Evolutionary conservation across 2,888 invertebrate species (phyloP).

Genomic region (Vannuccia rotundouncinata): DNA sequence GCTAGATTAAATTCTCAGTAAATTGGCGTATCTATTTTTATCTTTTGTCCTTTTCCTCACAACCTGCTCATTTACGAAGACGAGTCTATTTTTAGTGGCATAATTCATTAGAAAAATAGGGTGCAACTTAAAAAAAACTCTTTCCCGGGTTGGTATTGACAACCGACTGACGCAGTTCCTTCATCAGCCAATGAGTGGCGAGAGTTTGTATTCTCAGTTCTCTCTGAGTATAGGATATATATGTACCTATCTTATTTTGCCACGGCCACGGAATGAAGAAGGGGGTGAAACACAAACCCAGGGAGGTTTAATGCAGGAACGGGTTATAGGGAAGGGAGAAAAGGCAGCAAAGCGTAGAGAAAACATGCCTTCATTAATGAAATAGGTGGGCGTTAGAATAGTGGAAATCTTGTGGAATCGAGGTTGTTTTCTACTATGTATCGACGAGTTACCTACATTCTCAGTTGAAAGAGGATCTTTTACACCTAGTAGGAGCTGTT

Average conservation of each 20-base stretch:
- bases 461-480: not conserved
- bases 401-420: not conserved
- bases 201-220: not conserved
- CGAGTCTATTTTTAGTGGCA: no score
- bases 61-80: no score
- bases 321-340: not conserved
- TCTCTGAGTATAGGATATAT: not conserved
- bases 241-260: no score
- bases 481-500: not conserved
- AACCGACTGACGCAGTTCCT: not conserved
- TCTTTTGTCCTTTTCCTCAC: no score
- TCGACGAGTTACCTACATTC: not conserved
- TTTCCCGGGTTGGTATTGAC: not conserved
- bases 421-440: not conserved
- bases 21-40: no score
- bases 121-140: not conserved
- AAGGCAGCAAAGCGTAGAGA: no score
- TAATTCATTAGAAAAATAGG: no score
- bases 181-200: not conserved
- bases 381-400: constrained; percentile 2
- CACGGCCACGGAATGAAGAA: no score
- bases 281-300: no score
- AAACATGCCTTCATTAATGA: not conserved
- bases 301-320: no score
- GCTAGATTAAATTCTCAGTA: no score